A percentile compares a stretch with the other conserved stretches of the same genome.
phyloP scores from a whole-genome alignment of 2,888 invertebrate genomes.

The Chromoteleia sp. region DNA sequence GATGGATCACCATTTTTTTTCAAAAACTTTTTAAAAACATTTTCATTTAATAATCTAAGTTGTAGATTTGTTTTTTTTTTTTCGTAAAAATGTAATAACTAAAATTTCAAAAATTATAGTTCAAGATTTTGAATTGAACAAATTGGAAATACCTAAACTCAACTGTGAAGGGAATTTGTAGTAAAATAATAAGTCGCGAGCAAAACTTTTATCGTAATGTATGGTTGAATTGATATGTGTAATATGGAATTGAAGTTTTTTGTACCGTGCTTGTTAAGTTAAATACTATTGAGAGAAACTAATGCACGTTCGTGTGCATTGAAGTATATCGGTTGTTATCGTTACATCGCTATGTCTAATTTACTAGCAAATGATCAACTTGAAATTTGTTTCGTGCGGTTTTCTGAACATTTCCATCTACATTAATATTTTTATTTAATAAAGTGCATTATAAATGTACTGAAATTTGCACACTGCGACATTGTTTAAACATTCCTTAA shows the following conservation, averaged over 20 bases:
- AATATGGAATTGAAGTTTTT: constrained; percentile 21
- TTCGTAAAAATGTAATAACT: not conserved
- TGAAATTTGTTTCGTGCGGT: not conserved
- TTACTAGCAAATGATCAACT: constrained; percentile 11
- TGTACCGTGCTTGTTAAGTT: constrained; percentile 17
- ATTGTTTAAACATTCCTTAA: too few species aligned
- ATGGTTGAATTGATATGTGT: constrained; percentile 21
- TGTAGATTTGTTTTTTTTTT: too few species aligned
- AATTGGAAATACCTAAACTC: not conserved
- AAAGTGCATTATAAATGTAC: too few species aligned
- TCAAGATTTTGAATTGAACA: not conserved
- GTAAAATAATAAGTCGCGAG: not conserved
- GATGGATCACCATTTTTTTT: too few species aligned
- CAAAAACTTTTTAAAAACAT: too few species aligned
- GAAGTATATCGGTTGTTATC: constrained; percentile 17
- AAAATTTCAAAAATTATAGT: not conserved
- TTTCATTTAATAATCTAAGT: too few species aligned
- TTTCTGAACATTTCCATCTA: not conserved
- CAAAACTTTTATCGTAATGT: constrained; percentile 8
- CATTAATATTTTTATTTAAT: too few species aligned
- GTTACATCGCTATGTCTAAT: constrained; percentile 14
- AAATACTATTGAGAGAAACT: constrained; percentile 23
- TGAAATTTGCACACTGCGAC: too few species aligned
- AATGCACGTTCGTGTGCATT: constrained; percentile 13
- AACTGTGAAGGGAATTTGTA: not conserved